These are phyloP conservation scores for Daphoenositta chrysoptera DNA, from an alignment of 2,113 vertebrate species.

Conservation along the genomic window DNA sequence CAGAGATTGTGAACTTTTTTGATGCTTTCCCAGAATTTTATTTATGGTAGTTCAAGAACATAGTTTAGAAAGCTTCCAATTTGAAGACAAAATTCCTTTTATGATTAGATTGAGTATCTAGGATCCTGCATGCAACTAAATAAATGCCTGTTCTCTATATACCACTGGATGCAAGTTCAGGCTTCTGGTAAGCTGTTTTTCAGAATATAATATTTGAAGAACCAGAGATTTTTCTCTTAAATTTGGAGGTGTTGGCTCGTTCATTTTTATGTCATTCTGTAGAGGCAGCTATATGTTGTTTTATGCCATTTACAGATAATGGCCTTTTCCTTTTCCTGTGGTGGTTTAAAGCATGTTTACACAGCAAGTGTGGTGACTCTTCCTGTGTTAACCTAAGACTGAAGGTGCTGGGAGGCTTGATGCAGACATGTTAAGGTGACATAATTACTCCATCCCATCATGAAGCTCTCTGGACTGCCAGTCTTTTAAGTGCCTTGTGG, in stretches of 20 bases:
- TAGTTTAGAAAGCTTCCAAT: neutral
- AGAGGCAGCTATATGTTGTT: neutral
- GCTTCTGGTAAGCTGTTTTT: neutral
- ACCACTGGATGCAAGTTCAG: accelerated
- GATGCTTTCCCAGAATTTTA: neutral
- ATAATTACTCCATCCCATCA: neutral
- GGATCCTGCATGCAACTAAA: neutral
- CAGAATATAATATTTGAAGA: neutral
- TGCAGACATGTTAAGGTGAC: neutral
- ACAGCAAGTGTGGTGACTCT: neutral
- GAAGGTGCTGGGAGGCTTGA: neutral
- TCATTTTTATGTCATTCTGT: neutral
- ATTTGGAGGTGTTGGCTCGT: neutral
- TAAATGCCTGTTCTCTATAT: neutral
- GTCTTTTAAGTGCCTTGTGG: neutral
- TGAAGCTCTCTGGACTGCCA: neutral
- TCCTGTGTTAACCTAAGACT: neutral
- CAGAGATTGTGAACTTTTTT: neutral
- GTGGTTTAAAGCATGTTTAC: neutral
- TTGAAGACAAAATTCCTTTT: neutral
- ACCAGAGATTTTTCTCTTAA: neutral
- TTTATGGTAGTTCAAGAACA: neutral
- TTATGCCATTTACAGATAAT: neutral
- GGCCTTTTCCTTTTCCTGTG: neutral
- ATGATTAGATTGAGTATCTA: neutral